A percentile compares a stretch with the other conserved stretches of the same genome.
Conservation (phyloP, 2,888 invertebrate genomes). For the Dynastes maya region DNA sequence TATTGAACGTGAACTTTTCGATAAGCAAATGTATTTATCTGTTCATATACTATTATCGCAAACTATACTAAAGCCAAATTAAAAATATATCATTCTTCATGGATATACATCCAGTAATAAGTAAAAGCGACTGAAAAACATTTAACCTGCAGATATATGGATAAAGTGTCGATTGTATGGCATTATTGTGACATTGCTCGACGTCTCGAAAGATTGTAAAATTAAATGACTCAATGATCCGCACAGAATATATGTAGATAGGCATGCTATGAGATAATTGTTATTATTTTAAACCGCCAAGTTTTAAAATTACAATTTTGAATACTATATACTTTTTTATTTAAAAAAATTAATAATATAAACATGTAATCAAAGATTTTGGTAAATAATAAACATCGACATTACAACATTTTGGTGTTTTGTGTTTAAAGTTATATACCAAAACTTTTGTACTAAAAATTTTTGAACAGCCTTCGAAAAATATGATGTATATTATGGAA, state of each 20-base stretch:
- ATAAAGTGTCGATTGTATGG: slow-evolving; percentile 19
- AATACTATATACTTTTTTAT: too few species aligned
- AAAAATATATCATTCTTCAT: slow-evolving; percentile 33
- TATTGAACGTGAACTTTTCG: slow-evolving; percentile 44
- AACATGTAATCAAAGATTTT: too few species aligned
- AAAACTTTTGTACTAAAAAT: too few species aligned
- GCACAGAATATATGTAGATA: not conserved
- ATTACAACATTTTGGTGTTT: too few species aligned
- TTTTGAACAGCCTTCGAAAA: too few species aligned
- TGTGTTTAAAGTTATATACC: too few species aligned
- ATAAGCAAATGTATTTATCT: slow-evolving; percentile 34
- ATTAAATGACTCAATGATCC: not conserved
- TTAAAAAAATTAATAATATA: too few species aligned
- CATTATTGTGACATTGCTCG: slow-evolving; percentile 1
- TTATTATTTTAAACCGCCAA: too few species aligned
- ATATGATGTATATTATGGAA: too few species aligned
- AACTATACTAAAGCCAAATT: slow-evolving; percentile 19
- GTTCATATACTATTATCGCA: slow-evolving; percentile 19
- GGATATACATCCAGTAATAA: not conserved
- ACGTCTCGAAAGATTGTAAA: slow-evolving; percentile 9
- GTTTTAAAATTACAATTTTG: too few species aligned
- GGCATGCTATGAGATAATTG: too few species aligned
- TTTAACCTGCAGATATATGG: slow-evolving; percentile 24
- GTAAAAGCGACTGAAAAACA: not conserved
- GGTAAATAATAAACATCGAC: too few species aligned